Evolutionary conservation across 2,113 vertebrate genomes (phyloP).

Genomic region (Thinocorus orbignyianus): DNA sequence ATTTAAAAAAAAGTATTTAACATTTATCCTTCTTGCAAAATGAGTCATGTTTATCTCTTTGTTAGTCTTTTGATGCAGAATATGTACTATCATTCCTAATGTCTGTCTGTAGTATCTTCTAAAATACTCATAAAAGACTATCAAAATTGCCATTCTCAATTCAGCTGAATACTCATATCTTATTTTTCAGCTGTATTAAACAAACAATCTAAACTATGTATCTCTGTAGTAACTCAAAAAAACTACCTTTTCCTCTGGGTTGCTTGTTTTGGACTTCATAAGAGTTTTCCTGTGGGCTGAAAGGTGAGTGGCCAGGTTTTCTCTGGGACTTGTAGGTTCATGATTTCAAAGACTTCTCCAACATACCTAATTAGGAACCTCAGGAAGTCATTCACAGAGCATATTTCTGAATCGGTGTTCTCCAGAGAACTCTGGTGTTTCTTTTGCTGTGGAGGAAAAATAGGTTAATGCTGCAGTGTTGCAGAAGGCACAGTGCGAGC

Average conservation of each 20-base stretch:
- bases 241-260: not conserved
- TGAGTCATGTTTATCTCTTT: conserved; percentile 20
- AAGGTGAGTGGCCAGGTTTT: not conserved
- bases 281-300: not conserved
- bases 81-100: not conserved
- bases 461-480: not conserved
- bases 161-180: conserved; percentile 28
- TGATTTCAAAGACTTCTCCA: not conserved
- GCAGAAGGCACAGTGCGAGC: not conserved
- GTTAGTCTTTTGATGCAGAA: not conserved
- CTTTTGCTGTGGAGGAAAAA: conserved; percentile 14
- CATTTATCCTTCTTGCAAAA: conserved; percentile 41
- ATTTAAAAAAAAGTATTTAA: conserved; percentile 17
- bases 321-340: not conserved
- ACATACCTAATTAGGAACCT: conserved; percentile 3
- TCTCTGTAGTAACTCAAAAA: not conserved
- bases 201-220: not conserved
- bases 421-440: not conserved
- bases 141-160: conserved; percentile 49
- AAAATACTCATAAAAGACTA: conserved; percentile 7
- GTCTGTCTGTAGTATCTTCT: not conserved
- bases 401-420: not conserved
- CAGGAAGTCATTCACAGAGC: not conserved
- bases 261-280: not conserved
- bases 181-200: conserved; percentile 17